Base-by-base conservation (phyloP, 2,888 invertebrate species). In the Drosophila atripex region DNA sequence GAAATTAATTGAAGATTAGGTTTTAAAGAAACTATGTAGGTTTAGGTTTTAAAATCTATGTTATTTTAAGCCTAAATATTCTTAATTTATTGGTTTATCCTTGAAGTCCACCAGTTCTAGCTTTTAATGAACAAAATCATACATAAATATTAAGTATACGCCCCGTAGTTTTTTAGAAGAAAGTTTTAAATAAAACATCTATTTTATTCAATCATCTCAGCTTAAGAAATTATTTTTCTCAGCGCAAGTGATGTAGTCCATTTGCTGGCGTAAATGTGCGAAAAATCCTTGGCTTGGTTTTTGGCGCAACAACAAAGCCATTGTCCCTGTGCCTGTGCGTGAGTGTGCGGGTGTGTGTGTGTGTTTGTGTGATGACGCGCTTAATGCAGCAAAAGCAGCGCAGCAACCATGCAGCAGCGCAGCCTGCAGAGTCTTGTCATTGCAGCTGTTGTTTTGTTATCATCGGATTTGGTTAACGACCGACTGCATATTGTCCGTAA, bases 281-380 rank as follows among this genome's bases (percentile, higher is more conserved):
- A 85, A 79, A 87, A 83, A 88, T 79, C 84, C 84, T 84, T 84
- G 86, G 84, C 88, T 84, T 85, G 79, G 76, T 85, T 82, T 80
- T 84, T 79, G 79, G 82, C 68, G 72, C 78, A 87, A 79, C 86
- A 87, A 82, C 88, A 87, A 86, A 77, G 77, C 77, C 58, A 56
- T 41, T 41, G 28, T 28, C 28, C 28, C 28, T 41, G 39, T 39
- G 68, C 60, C 69, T 71, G 53, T 71, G 18, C 18, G 43, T 21
- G n/a, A 35, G 35, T 35, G 12, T 14, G 38, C 21, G 51, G 47
- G 58, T 55, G 35, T 65, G 47, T 41, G 49, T 39, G 49, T 28
- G 50, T 52, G 46, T 18, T 43, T 51, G 41, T 64, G 45, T 39
- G 75, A 83, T 79, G 86, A 82, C 86, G 86, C 73, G 84, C 63